These are phyloP conservation scores for Plumapathes pennacea DNA, from an alignment of 92 coral and sea anemone genomes.

Conservation along the genomic window DNA sequence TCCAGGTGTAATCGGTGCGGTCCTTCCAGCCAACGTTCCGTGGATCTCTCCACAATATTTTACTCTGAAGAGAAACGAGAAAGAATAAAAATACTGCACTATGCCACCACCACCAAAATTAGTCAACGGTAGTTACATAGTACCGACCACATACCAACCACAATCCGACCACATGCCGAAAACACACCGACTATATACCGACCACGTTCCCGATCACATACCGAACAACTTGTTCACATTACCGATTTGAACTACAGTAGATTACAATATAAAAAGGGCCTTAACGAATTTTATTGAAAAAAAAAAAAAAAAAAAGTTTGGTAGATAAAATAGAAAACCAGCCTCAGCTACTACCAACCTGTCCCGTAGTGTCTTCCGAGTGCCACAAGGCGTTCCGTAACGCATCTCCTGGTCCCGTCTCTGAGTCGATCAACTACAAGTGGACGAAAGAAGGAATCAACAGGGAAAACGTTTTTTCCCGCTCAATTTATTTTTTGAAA, in stretches of 20 bases:
- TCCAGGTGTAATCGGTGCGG: slow-evolving; percentile 65
- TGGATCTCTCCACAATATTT: slow-evolving; percentile 74
- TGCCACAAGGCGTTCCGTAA: slow-evolving; percentile 85
- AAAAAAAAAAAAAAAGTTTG: background rate
- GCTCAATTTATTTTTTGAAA: no score
- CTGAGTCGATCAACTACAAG: slow-evolving; percentile 57
- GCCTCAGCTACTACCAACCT: slow-evolving; percentile 28
- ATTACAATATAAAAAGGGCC: no score
- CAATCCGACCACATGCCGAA: no score
- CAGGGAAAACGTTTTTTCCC: no score
- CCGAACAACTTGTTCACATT: no score
- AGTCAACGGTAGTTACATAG: no score
- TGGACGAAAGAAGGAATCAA: background rate
- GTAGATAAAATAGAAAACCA: background rate
- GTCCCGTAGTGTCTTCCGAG: slow-evolving; percentile 45
- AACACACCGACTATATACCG: no score
- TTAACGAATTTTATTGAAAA: no score
- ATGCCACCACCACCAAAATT: no score
- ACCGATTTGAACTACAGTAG: no score
- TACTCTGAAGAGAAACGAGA: slow-evolving; percentile 29
- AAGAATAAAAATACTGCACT: background rate
- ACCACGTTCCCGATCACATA: no score
- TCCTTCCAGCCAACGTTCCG: slow-evolving; percentile 69
- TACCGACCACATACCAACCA: no score
- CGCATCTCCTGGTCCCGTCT: slow-evolving; percentile 63